Conservation (phyloP, 2,113 vertebrate species). For the Rostratula benghalensis region DNA sequence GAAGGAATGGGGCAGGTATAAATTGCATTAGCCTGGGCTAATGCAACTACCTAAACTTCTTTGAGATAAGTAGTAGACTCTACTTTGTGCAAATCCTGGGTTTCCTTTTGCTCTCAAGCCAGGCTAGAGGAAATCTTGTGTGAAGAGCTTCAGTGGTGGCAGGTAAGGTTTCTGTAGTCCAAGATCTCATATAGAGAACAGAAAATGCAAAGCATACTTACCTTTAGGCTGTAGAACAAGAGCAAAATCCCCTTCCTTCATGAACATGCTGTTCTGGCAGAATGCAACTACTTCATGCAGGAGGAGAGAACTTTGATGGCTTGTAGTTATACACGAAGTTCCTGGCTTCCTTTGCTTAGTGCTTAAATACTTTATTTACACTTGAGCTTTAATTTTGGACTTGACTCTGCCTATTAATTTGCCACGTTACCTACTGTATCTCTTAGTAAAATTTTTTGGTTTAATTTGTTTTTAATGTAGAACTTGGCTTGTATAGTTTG, state of each 20-base stretch:
- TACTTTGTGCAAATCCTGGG: not conserved
- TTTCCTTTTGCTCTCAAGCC: not conserved
- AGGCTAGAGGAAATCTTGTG: not conserved
- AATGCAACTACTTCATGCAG: not conserved
- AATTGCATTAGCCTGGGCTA: not conserved
- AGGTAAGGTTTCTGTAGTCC: not conserved
- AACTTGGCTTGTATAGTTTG: not conserved
- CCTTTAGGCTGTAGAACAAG: not conserved
- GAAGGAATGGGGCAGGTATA: not conserved
- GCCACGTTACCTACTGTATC: not conserved
- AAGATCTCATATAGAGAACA: not conserved
- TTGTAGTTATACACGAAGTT: not conserved
- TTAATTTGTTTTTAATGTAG: not conserved
- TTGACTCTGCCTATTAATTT: not conserved
- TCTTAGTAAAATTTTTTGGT: not conserved
- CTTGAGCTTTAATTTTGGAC: not conserved
- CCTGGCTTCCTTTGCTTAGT: not conserved
- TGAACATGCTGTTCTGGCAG: not conserved
- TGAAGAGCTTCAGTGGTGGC: not conserved
- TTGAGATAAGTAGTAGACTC: not conserved
- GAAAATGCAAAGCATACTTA: not conserved
- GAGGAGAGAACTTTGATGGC: not conserved
- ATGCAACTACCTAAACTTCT: not conserved
- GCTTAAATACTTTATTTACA: not conserved
- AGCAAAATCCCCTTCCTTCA: not conserved